A percentile compares a stretch with the other conserved stretches of the same genome.
Evolutionary conservation across 2,113 vertebrate genomes (phyloP).

Genomic region (Hylia prasina): DNA sequence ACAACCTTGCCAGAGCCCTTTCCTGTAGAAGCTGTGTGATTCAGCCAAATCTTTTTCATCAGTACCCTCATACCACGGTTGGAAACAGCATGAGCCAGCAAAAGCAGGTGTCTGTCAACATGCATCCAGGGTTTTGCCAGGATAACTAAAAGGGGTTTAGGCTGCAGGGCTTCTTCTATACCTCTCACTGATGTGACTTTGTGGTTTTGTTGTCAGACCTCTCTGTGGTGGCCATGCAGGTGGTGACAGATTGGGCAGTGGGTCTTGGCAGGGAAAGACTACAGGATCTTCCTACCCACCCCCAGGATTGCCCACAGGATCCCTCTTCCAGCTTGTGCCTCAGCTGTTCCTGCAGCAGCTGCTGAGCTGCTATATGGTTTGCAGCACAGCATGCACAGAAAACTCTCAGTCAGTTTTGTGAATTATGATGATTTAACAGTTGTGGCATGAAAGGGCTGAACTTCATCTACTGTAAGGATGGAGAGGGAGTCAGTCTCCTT

Average conservation of each 20-base stretch:
- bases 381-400: not conserved
- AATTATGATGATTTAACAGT: not conserved
- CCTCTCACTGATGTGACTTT: not conserved
- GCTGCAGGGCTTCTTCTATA: not conserved
- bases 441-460: not conserved
- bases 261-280: not conserved
- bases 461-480: not conserved
- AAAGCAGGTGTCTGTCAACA: not conserved
- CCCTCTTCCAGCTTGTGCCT: not conserved
- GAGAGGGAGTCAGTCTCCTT: not conserved
- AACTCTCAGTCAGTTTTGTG: not conserved
- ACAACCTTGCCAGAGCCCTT: not conserved
- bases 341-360: not conserved
- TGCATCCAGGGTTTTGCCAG: not conserved
- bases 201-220: not conserved
- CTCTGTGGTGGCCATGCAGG: not conserved
- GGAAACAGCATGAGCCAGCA: not conserved
- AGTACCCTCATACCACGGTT: not conserved
- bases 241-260: rapidly evolving
- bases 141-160: not conserved
- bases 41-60: not conserved
- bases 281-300: not conserved
- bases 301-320: not conserved
- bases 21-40: not conserved
- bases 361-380: not conserved